phyloP scores from a whole-genome alignment of 1,140 invertebrate genomes.

The Sitophilus oryzae region DNA sequence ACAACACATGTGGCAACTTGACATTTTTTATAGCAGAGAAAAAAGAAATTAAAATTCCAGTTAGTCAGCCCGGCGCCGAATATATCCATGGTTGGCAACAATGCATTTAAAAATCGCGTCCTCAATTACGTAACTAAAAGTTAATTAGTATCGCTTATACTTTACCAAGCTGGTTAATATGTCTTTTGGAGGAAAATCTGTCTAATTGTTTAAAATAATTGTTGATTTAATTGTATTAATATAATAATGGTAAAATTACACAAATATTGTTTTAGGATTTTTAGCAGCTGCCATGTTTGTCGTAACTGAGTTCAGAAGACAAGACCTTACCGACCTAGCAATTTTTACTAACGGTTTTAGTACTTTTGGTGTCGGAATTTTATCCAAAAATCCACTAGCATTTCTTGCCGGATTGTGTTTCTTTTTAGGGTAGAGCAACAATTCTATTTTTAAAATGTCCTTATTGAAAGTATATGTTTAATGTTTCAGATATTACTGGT shows the following conservation, averaged over 20 bases:
- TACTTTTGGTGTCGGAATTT: slow-evolving; percentile 2
- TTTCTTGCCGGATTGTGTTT: slow-evolving; percentile 9
- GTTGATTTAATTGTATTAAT: not conserved
- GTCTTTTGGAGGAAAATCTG: too few species aligned
- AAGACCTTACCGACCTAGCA: slow-evolving; percentile 17
- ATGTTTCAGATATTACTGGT: slow-evolving; percentile 11
- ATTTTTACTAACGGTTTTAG: slow-evolving; percentile 12
- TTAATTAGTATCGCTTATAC: too few species aligned
- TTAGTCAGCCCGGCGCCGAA: too few species aligned
- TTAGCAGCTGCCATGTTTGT: slow-evolving; percentile 13
- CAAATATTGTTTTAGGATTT: slow-evolving; percentile 14
- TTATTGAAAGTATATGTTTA: not conserved
- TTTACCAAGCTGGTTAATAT: too few species aligned
- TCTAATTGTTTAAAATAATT: not conserved
- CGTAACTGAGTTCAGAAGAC: slow-evolving; percentile 9
- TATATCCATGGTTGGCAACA: too few species aligned
- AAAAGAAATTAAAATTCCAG: too few species aligned
- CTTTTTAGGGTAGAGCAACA: slow-evolving; percentile 2
- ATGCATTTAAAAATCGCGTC: too few species aligned
- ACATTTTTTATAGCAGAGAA: too few species aligned
- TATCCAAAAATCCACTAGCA: slow-evolving; percentile 7
- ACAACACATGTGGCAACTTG: too few species aligned
- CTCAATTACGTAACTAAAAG: too few species aligned
- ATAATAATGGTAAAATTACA: not conserved
- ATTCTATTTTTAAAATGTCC: not conserved